Percentiles rank a stretch among this genome's conserved stretches.
phyloP scores from a whole-genome alignment of 2,113 vertebrate genomes.

The Forbesichthys papilliferus region DNA sequence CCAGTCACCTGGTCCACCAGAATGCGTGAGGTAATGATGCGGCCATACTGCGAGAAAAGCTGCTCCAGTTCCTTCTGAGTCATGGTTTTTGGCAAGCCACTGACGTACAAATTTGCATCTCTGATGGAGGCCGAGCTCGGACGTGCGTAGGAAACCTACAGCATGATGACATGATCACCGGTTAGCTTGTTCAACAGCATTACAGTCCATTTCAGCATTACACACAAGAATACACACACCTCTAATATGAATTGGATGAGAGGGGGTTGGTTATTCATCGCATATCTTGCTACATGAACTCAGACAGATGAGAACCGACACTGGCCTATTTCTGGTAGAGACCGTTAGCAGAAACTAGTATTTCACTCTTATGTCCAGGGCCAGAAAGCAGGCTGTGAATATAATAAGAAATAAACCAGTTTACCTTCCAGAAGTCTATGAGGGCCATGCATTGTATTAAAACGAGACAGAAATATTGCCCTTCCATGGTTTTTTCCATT shows the following conservation, averaged over 20 bases:
- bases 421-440: neutral
- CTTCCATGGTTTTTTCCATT: no score
- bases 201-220: neutral
- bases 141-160: constrained; percentile 91
- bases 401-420: neutral
- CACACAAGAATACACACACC: constrained; percentile 1
- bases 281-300: neutral
- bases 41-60: constrained; percentile 96
- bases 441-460: neutral
- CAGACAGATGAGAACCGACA: neutral
- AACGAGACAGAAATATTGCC: no score
- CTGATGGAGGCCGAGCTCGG: constrained; percentile 98
- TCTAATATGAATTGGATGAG: neutral
- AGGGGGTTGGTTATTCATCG: neutral
- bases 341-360: neutral
- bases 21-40: constrained; percentile 99
- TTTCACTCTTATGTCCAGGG: neutral
- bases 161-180: constrained; percentile 1
- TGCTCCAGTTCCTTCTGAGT: constrained; percentile 97
- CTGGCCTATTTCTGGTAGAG: neutral
- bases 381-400: neutral
- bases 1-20: constrained; percentile 97
- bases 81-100: constrained; percentile 97
- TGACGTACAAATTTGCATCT: constrained; percentile 98
- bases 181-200: neutral